These are phyloP conservation scores for Drosophila subpulchrella DNA, from an alignment of 1,140 invertebrate species.

Conservation along the genomic window DNA sequence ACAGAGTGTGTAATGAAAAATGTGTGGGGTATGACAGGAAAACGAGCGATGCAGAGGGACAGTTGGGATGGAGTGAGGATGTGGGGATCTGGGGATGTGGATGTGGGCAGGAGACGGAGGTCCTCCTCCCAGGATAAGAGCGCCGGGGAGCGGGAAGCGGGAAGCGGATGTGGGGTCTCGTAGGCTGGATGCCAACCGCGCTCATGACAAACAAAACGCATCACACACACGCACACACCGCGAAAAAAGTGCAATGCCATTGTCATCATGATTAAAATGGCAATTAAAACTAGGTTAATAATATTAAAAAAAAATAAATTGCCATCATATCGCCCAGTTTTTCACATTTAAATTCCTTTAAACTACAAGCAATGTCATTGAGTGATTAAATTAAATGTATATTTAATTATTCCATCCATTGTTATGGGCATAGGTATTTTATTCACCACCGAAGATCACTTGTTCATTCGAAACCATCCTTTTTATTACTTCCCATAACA, in stretches of 20 bases:
- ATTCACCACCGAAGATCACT: too few relatives aligned
- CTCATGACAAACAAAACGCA: slow-evolving; percentile 55
- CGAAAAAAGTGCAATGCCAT: background rate
- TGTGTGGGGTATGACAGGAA: slow-evolving; percentile 48
- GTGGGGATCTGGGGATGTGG: background rate
- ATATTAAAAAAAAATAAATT: too few relatives aligned
- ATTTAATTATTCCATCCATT: too few relatives aligned
- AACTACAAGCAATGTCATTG: too few relatives aligned
- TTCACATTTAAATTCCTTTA: too few relatives aligned
- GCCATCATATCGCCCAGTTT: too few relatives aligned
- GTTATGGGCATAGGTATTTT: too few relatives aligned
- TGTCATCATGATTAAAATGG: too few relatives aligned
- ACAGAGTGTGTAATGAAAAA: slow-evolving; percentile 65
- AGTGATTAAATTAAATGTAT: too few relatives aligned
- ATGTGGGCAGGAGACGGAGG: background rate
- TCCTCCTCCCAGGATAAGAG: slow-evolving; percentile 12
- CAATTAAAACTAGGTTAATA: too few relatives aligned
- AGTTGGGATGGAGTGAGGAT: background rate
- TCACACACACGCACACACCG: slow-evolving; percentile 33
- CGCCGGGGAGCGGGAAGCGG: background rate
- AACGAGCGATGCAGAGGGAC: slow-evolving; percentile 44
- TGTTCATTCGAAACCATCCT: too few relatives aligned
- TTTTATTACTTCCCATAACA: too few relatives aligned
- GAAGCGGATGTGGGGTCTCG: slow-evolving; percentile 33
- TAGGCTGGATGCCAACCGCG: slow-evolving; percentile 52